Evolutionary conservation across 2,888 invertebrate genomes (phyloP), one percentile per base, ranked within the genome.

Genomic region (Gandaritis pyraliata): DNA sequence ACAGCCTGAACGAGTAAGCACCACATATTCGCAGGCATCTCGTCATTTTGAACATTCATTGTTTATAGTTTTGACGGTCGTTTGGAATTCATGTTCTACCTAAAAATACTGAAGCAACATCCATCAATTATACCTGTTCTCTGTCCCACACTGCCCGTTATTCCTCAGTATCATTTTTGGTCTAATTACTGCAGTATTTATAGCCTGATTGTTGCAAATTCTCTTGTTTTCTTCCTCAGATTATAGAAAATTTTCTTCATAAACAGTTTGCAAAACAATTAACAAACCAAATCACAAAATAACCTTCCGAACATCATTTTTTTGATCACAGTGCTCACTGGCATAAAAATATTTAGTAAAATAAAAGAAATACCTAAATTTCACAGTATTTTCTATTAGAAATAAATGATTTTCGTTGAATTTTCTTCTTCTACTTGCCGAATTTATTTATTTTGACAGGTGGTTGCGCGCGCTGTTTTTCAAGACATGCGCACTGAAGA

Each of bases 1-100:
- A 83, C 65, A 90, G 72, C 65, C 90, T 82, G 80, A 84, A 88
- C 61, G 87, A 86, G 77, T 90, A 92, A 49, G 90, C 89, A 62
- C 89, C 84, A 73, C 82, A 88, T 76, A 90, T 84, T 69, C 86
- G 82, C 68, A 88, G 72, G 76, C 91, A 92, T 86, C 78, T 84
- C 82, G 81, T 77, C 90, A 92, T 92, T 71, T 81, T 88, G 74
- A 75, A 71, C 71, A 74, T 66, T 76, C 90, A 90, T 90, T 72
- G 76, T 88, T 73, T 75, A 67, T 55, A 65, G 64, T 70, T 73
- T 64, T 64, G 68, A 64, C 53, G 7, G 46, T 61, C 65, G 59
- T 65, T 55, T 57, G 63, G 39, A 59, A 56, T 55, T 69, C 69
- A 72, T 73, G 47, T 45, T 38, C 52, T 41, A 12, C 13, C 58